Evolutionary conservation across 2,113 vertebrate species (phyloP), one percentile per base, ranked within the genome.

Genomic region (Cinclus mexicanus): DNA sequence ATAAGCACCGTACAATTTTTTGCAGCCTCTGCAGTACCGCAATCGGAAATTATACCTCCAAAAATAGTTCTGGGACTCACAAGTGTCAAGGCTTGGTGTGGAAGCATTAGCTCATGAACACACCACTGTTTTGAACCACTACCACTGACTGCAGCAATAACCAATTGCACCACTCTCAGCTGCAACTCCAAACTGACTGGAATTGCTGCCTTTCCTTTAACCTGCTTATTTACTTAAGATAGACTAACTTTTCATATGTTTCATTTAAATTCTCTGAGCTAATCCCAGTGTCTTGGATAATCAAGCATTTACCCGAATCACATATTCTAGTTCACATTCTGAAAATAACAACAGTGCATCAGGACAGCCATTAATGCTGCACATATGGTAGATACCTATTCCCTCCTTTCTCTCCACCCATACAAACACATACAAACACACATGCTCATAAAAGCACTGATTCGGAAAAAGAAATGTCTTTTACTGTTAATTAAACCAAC

Each of bases 51-150:
- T 83, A 91, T 64, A 89, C 65, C 61, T 70, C 76, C 93, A 85
- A 85, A 95, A 93, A 71, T 49, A 95, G 82, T 65, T 92, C 87
- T 93, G 94, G 77, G 91, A 96, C 95, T 97, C 95, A 92, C 72
- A 96, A 14, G 78, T 80, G 64, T 90, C 95, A 95, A 77, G 59
- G 91, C 57, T 71, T 74, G 46, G 82, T 94, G 90, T 59, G 87
- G 91, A 97, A 95, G 86, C 87, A 95, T 95, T 97, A 95, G 96
- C 72, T 94, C 85, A 93, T 94, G 94, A 95, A 97, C 92, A 96
- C 84, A 93, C 9, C 4, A 10, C 89, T 93, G n/a, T 80, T 78
- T 53, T 78, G 96, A 94, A 91, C 83, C 31, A 42, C 46, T 61
- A 46, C 19, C 44, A 52, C 64, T 29, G 87, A 90, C 84, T 79